Conservation (phyloP, 2,888 invertebrate genomes). For the Microplitis deprimator region DNA sequence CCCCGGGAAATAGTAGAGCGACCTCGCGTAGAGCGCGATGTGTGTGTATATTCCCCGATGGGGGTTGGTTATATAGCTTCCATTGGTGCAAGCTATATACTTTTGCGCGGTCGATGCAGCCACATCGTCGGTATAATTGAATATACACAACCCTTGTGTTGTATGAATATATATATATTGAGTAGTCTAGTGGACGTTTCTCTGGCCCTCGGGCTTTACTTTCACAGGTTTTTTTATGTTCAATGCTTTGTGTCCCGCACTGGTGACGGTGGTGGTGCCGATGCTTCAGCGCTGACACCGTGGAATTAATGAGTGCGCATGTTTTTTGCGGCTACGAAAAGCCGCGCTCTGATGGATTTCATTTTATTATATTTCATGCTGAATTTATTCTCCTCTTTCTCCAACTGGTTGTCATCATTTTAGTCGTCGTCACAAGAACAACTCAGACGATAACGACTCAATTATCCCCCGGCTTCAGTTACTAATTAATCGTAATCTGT, state of each 20-base stretch:
- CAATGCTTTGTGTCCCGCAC: constrained; percentile 7
- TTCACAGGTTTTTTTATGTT: constrained; percentile 25
- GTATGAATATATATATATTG: neutral
- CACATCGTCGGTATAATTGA: constrained; percentile 57
- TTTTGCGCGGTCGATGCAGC: constrained; percentile 61
- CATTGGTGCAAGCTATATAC: constrained; percentile 39
- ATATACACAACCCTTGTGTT: constrained; percentile 54
- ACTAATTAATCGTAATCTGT: constrained; percentile 12
- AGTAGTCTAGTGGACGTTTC: constrained; percentile 11
- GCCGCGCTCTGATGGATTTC: constrained; percentile 54
- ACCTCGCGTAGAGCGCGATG: neutral
- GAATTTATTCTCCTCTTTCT: constrained; percentile 52
- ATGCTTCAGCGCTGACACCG: constrained; percentile 47
- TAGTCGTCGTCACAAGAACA: constrained; percentile 23
- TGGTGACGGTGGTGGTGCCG: neutral
- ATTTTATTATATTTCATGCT: constrained; percentile 61
- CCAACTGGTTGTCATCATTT: neutral
- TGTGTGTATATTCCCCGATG: constrained; percentile 25
- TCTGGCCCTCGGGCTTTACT: constrained; percentile 24
- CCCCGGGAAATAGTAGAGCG: constrained; percentile 36
- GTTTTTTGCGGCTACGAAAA: constrained; percentile 55
- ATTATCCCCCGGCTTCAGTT: constrained; percentile 7
- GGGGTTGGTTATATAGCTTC: constrained; percentile 8
- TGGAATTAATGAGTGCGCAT: constrained; percentile 63
- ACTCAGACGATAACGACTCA: neutral